Percentiles rank a stretch among this genome's conserved stretches.
Conservation (phyloP, 2,797 vertebrate genomes). For the Gallinago nigripennis region DNA sequence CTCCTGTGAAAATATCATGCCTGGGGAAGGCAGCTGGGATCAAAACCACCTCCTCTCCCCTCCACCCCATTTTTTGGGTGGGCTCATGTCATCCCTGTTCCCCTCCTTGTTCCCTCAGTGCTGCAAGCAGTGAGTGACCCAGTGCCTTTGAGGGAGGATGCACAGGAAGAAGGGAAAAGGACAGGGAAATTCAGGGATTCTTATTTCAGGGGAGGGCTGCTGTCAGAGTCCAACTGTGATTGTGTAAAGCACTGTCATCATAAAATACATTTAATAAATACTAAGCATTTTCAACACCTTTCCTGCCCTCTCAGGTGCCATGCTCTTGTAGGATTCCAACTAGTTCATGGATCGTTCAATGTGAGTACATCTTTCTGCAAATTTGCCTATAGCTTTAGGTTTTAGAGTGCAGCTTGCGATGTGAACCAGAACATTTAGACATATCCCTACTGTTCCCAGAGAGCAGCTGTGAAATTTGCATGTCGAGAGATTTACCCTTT, state of each 20-base stretch:
- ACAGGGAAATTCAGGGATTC: background rate
- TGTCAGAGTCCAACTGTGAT: background rate
- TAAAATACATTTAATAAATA: background rate
- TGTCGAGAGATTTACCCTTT: background rate
- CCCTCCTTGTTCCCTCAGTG: background rate
- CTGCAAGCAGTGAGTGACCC: background rate
- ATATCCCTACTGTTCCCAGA: fast-evolving
- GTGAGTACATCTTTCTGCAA: background rate
- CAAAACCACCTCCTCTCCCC: background rate
- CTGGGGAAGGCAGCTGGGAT: background rate
- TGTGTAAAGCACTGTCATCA: background rate
- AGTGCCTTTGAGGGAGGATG: background rate
- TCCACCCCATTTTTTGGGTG: background rate
- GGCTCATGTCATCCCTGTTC: background rate
- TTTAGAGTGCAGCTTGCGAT: background rate
- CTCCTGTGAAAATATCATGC: background rate
- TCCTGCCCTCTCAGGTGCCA: background rate
- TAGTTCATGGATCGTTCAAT: fast-evolving
- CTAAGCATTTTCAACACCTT: background rate
- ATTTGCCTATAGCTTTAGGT: background rate
- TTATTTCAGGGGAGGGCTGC: background rate
- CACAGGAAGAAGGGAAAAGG: background rate
- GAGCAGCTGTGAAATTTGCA: background rate
- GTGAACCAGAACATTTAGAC: background rate
- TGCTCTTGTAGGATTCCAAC: background rate